A percentile compares a stretch with the other conserved stretches of the same genome.
Evolutionary conservation across 2,888 invertebrate species (phyloP).

Genomic region (Ornithoptera alexandrae): DNA sequence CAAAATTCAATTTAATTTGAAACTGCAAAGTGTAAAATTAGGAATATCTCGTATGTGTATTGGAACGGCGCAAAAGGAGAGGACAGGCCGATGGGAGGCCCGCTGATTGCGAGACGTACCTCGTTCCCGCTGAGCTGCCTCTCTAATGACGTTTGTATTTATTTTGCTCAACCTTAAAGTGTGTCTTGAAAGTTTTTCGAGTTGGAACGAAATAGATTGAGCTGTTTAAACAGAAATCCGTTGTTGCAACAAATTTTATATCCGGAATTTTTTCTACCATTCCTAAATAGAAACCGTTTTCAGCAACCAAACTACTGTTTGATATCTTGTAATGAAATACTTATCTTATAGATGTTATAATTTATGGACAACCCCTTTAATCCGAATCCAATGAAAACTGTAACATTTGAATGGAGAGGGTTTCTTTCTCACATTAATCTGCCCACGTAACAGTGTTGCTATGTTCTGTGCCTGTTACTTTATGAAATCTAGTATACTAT

Average conservation of each 20-base stretch:
- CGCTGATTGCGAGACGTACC: conserved; percentile 60
- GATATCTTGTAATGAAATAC: neutral
- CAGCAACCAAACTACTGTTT: neutral
- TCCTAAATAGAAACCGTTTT: neutral
- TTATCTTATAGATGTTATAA: too few relatives aligned
- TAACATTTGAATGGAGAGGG: too few relatives aligned
- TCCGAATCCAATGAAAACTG: too few relatives aligned
- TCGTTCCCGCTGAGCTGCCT: conserved; percentile 40
- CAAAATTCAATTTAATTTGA: conserved; percentile 27
- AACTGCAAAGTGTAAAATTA: conserved; percentile 38
- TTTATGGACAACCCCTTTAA: too few relatives aligned
- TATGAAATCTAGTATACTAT: too few relatives aligned
- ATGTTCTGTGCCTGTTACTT: too few relatives aligned
- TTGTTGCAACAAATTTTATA: conserved; percentile 20
- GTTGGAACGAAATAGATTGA: conserved; percentile 31
- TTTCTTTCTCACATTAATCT: too few relatives aligned
- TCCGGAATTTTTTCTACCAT: conserved; percentile 4
- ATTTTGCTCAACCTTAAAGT: conserved; percentile 55
- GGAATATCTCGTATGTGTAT: conserved; percentile 41
- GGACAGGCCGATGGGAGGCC: conserved; percentile 47
- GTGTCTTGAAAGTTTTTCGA: conserved; percentile 39
- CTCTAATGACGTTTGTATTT: conserved; percentile 61
- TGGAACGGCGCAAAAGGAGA: conserved; percentile 34
- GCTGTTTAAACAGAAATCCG: conserved; percentile 27
- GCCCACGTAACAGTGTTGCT: too few relatives aligned